Percentiles rank a stretch among this genome's conserved stretches.
phyloP scores from a whole-genome alignment of 1,140 invertebrate genomes.

The Chionoecetes opilio region DNA sequence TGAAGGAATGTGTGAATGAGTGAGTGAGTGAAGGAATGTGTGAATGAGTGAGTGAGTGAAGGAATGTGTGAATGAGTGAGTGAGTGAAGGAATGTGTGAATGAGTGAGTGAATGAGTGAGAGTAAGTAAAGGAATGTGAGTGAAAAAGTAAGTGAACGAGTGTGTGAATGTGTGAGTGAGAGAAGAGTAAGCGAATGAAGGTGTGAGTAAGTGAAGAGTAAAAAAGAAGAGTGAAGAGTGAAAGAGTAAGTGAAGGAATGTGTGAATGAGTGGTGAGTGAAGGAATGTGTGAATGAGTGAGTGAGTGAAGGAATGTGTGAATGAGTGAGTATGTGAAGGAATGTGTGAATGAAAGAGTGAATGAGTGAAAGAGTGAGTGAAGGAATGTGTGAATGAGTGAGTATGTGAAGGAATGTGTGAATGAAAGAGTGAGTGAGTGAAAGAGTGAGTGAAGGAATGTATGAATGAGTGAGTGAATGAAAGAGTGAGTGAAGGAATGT shows the following conservation, averaged over 20 bases:
- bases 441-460: too few species aligned
- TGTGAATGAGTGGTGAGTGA: not conserved
- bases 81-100: too few species aligned
- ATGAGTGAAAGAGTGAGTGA: not conserved
- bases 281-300: not conserved
- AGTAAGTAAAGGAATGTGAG: too few species aligned
- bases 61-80: too few species aligned
- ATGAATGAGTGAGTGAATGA: not conserved
- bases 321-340: constrained; percentile 2
- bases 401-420: not conserved
- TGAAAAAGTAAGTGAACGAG: too few species aligned
- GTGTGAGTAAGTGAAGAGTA: too few species aligned
- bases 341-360: not conserved
- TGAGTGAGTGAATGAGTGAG: too few species aligned
- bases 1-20: too few species aligned
- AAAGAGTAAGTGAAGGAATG: not conserved
- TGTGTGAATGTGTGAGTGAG: too few species aligned
- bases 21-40: too few species aligned
- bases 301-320: not conserved
- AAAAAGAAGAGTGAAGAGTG: not conserved
- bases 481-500: not conserved
- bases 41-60: too few species aligned
- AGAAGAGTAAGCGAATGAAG: too few species aligned
- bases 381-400: not conserved
- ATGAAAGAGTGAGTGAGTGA: not conserved